These are phyloP conservation scores for Chitala chitala DNA, from an alignment of 2,113 vertebrate species.

Conservation along the genomic window DNA sequence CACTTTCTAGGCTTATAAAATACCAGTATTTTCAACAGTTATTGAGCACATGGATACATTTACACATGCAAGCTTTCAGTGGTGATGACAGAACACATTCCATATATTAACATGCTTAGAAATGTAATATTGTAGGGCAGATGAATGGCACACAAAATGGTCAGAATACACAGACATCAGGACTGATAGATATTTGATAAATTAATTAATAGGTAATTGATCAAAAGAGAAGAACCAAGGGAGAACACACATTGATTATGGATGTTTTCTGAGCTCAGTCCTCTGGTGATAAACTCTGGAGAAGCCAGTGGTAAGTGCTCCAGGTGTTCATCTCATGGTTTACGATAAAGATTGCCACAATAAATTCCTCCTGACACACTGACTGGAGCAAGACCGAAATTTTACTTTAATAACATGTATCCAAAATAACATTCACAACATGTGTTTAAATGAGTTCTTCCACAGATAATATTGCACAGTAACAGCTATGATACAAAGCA, in stretches of 20 bases:
- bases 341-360: slow-evolving; percentile 8
- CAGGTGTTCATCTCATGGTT: slow-evolving; percentile 9
- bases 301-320: not conserved
- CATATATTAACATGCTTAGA: not conserved
- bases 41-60: slow-evolving; percentile 29
- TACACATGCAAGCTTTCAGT: slow-evolving; percentile 16
- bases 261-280: slow-evolving; percentile 1
- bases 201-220: not conserved
- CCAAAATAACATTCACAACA: slow-evolving; percentile 6
- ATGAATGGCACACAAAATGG: too few relatives aligned
- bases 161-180: too few relatives aligned
- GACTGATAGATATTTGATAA: too few relatives aligned
- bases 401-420: not conserved
- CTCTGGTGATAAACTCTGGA: not conserved
- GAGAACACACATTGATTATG: not conserved
- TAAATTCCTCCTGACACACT: slow-evolving; percentile 20
- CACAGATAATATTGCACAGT: slow-evolving; percentile 2
- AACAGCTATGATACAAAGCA: slow-evolving; percentile 3
- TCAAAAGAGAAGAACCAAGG: too few relatives aligned
- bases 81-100: not conserved
- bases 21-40: slow-evolving; percentile 25
- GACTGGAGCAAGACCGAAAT: slow-evolving; percentile 16
- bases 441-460: slow-evolving; percentile 9
- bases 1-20: slow-evolving; percentile 32
- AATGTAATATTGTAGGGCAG: not conserved